Evolutionary conservation across 2,797 vertebrate genomes (phyloP).

Genomic region (Sus cebifrons): DNA sequence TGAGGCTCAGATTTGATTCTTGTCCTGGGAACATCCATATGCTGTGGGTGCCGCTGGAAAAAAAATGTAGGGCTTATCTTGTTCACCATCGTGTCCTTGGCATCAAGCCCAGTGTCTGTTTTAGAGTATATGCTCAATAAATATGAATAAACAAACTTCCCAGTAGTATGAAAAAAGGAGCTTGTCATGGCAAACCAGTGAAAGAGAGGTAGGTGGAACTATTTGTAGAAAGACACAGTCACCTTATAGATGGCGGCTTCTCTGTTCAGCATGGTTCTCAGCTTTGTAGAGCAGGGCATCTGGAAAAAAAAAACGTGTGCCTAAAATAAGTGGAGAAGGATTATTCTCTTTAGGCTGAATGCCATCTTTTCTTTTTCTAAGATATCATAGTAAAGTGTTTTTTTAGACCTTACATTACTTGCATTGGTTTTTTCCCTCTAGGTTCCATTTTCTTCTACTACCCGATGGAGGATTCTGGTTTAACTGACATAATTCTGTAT

Average conservation of each 20-base stretch:
- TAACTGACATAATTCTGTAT: not conserved
- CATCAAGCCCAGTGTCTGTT: not conserved
- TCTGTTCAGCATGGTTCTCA: not conserved
- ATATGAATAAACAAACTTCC: conserved; percentile 65
- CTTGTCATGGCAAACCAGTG: not conserved
- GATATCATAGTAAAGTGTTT: not conserved
- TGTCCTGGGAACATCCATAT: too few species aligned
- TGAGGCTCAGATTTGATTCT: too few species aligned
- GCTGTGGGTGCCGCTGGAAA: too few species aligned
- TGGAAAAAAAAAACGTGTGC: not conserved
- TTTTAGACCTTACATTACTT: not conserved
- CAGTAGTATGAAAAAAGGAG: conserved; percentile 8
- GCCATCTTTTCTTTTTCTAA: conserved; percentile 7
- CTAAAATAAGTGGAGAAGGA: not conserved
- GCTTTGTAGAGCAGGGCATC: not conserved
- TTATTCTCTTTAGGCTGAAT: not conserved
- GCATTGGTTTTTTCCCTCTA: not conserved
- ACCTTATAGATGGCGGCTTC: not conserved
- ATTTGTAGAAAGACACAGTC: conserved; percentile 4
- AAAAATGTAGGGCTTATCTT: not conserved
- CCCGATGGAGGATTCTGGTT: not conserved
- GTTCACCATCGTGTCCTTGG: not conserved
- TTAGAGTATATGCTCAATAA: conserved; percentile 14
- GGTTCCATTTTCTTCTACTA: conserved; percentile 54
- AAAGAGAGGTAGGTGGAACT: not conserved